These are phyloP conservation scores for Lycodopsis pacificus DNA, from an alignment of 2,797 vertebrate species.

Conservation along the genomic window DNA sequence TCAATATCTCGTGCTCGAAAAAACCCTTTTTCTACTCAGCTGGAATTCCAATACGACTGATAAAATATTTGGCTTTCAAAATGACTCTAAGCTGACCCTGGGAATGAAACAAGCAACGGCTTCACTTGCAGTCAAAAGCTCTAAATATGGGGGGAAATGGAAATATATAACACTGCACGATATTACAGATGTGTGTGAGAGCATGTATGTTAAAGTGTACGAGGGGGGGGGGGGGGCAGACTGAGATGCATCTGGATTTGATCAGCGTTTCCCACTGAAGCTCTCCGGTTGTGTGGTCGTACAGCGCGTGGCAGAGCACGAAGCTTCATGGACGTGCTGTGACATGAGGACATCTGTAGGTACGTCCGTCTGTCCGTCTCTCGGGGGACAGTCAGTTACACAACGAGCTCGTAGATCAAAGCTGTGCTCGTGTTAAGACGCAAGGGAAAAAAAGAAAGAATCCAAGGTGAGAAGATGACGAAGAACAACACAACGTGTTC, in stretches of 20 bases:
- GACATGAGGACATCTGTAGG: conserved; percentile 52
- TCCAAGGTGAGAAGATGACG: conserved; percentile 58
- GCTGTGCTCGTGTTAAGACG: not conserved
- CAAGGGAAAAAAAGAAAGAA: conserved; percentile 16
- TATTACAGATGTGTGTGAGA: conserved; percentile 58
- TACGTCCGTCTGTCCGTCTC: conserved; percentile 16
- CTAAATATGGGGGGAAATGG: conserved; percentile 56
- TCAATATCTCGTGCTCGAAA: conserved; percentile 15
- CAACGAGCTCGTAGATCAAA: conserved; percentile 21
- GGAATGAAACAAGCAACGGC: conserved; percentile 19
- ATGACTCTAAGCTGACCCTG: conserved; percentile 35
- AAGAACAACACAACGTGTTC: conserved; percentile 30
- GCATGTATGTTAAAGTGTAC: conserved; percentile 26
- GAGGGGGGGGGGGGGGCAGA: conserved; percentile 38
- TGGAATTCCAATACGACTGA: conserved; percentile 38
- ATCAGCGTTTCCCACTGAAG: conserved; percentile 72
- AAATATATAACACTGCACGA: conserved; percentile 56
- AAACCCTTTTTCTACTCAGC: conserved; percentile 39
- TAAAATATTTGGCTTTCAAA: conserved; percentile 47
- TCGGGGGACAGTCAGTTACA: conserved; percentile 24
- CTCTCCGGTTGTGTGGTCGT: conserved; percentile 72
- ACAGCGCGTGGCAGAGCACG: conserved; percentile 52
- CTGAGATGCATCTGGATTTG: conserved; percentile 79
- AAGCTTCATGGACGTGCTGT: conserved; percentile 40
- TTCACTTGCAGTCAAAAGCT: conserved; percentile 28